phyloP scores from a whole-genome alignment of 2,888 invertebrate genomes.

The Pristionchus japonicus region DNA sequence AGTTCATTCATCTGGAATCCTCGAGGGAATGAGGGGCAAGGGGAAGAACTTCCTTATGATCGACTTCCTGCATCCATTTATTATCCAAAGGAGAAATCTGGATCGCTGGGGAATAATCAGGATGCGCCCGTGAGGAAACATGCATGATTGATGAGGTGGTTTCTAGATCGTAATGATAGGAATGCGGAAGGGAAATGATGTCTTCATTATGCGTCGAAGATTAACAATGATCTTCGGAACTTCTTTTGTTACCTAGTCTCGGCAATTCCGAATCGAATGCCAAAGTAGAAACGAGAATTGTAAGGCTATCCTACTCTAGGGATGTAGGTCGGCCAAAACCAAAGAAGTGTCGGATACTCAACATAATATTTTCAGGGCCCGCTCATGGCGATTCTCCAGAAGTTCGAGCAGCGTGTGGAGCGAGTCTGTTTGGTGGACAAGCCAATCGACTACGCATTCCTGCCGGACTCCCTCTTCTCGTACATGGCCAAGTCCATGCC shows the following conservation, averaged over 20 bases:
- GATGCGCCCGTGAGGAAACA: neutral
- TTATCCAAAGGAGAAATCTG: neutral
- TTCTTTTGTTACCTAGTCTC: too few relatives aligned
- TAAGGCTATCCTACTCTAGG: too few relatives aligned
- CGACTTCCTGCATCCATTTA: neutral
- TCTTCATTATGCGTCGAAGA: too few relatives aligned
- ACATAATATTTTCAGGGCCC: constrained; percentile 56
- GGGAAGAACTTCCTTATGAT: neutral
- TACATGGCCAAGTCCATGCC: constrained; percentile 72
- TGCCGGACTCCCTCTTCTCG: constrained; percentile 73
- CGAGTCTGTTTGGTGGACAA: constrained; percentile 75
- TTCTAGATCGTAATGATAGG: too few relatives aligned
- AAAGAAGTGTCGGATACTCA: neutral
- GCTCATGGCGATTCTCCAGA: constrained; percentile 66
- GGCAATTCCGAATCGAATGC: too few relatives aligned
- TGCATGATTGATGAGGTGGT: neutral
- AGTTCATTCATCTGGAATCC: neutral
- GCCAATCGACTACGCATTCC: constrained; percentile 75
- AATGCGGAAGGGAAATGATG: too few relatives aligned
- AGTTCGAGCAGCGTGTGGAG: constrained; percentile 71
- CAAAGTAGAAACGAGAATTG: too few relatives aligned
- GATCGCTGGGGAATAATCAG: neutral
- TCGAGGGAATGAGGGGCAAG: neutral
- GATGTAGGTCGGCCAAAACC: too few relatives aligned
- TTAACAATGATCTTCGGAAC: too few relatives aligned